Conservation (phyloP, 2,113 vertebrate genomes). For the Pseudolaguvia tuberculata region DNA sequence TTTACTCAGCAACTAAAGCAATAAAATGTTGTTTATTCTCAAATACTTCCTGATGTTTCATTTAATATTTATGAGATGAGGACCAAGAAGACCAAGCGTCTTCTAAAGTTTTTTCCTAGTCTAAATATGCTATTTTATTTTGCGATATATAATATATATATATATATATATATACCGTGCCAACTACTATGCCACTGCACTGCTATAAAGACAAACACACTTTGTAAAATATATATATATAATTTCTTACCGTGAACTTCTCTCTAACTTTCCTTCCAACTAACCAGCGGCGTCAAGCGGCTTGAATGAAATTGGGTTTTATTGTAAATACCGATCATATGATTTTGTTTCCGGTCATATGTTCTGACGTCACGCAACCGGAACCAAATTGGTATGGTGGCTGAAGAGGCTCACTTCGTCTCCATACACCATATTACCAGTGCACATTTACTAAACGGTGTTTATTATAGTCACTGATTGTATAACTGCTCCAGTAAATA, state of each 20-base stretch:
- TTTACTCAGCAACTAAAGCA: neutral
- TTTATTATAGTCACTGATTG: neutral
- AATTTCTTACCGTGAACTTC: slow-evolving; percentile 30
- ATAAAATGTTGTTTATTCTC: neutral
- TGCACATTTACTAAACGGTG: neutral
- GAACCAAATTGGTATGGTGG: slow-evolving; percentile 32
- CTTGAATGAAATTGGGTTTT: slow-evolving; percentile 31
- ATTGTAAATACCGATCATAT: slow-evolving; percentile 48
- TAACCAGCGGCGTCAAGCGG: neutral
- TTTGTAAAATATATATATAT: neutral
- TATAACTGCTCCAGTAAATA: neutral
- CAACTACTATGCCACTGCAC: too few relatives aligned
- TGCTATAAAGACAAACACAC: too few relatives aligned
- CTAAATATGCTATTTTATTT: neutral
- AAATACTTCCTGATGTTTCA: too few relatives aligned
- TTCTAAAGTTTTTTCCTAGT: neutral
- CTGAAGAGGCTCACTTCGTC: slow-evolving; percentile 45
- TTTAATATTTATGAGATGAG: too few relatives aligned
- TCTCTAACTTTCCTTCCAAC: neutral
- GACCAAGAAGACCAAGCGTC: too few relatives aligned
- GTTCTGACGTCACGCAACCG: slow-evolving; percentile 45
- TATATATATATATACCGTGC: too few relatives aligned
- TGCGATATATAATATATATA: neutral
- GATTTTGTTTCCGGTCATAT: slow-evolving; percentile 47
- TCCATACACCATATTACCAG: neutral